These are phyloP conservation scores for Dermochelys coriacea DNA, from an alignment of 2,797 vertebrate species.

Conservation along the genomic window DNA sequence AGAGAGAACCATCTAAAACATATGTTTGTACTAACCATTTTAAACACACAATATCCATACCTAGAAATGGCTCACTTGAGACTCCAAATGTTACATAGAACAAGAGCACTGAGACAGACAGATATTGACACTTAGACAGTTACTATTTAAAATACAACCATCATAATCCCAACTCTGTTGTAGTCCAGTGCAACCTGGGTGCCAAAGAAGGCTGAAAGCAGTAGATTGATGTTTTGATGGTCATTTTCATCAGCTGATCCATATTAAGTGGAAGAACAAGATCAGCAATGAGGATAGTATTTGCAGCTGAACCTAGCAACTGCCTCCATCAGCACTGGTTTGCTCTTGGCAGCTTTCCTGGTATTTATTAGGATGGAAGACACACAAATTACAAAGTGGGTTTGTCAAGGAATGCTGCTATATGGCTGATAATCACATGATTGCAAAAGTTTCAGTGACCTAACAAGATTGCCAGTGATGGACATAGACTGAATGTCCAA, in stretches of 20 bases:
- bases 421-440: not conserved
- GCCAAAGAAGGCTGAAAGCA: not conserved
- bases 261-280: not conserved
- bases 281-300: not conserved
- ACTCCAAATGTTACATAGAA: not conserved
- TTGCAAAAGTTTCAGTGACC: not conserved
- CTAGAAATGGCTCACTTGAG: not conserved
- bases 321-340: not conserved
- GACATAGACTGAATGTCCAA: not conserved
- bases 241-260: not conserved
- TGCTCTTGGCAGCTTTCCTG: not conserved
- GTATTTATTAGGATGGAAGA: not conserved
- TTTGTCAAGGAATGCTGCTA: not conserved
- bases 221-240: not conserved
- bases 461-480: not conserved
- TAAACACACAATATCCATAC: not conserved
- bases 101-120: not conserved
- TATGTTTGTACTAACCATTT: not conserved
- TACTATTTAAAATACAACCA: fast-evolving
- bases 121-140: not conserved
- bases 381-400: not conserved
- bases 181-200: not conserved
- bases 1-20: not conserved
- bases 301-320: not conserved
- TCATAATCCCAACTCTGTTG: not conserved